Evolutionary conservation across 2,797 vertebrate genomes (phyloP), one percentile per base, ranked within the genome.

Genomic region (Pygocentrus nattereri): DNA sequence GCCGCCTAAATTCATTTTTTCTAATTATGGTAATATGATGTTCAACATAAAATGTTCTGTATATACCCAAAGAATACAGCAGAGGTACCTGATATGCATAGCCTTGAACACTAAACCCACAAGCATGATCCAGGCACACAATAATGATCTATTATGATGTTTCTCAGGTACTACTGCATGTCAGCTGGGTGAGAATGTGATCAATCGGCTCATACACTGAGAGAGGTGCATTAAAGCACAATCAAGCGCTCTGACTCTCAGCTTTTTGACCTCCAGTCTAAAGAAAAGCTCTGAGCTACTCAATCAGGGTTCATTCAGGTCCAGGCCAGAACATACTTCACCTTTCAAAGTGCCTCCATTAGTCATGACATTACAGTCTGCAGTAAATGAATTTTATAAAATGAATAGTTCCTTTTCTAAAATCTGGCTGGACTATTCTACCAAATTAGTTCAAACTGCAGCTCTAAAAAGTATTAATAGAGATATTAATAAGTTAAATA

Each of bases 1-100:
- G 38, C 41, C 34, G 23, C 23, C 23, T 71, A 19, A 71, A 71
- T 68, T 54, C 47, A 54, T 65, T 44, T 64, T 56, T 52, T 56
- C 74, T 72, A 54, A 72, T 82, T 76, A 54, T 54, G 61, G 19
- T 67, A 80, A 58, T 27, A 72, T 74, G 25, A 49, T 81, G 52
- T 68, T 18, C 67, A 82, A 71, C 67, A 54, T 76, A 18, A 77
- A 82, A 71, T 77, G 72, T 82, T 64, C 68, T 54, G 47, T n/a
- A 64, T 0, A 23, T 47, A 25, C 16, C 44, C 58, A 82, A 72
- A 44, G 58, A 77, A 77, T 56, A 54, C n/a, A 65, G 12, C 31
- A 54, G 44, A 69, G 81, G 19, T 61, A 76, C 23, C 23, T 52
- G 31, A 72, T 77, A 44, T 73, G 23, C 76, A 82, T 64, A 71